phyloP scores from a whole-genome alignment of 2,113 vertebrate genomes.

The Vimba vimba region DNA sequence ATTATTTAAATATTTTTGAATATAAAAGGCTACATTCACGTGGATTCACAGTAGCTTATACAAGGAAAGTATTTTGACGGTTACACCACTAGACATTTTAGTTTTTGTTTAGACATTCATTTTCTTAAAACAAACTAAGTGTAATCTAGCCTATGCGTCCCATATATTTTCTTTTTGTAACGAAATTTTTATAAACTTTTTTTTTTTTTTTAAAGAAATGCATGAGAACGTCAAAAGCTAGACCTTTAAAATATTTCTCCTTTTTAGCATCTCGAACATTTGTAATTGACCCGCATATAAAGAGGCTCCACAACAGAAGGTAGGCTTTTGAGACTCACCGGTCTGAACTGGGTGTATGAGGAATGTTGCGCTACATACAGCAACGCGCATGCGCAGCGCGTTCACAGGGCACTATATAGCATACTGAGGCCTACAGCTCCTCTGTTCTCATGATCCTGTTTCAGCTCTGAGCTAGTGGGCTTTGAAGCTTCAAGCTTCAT shows the following conservation, averaged over 20 bases:
- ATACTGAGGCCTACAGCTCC: conserved; percentile 47
- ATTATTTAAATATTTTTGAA: background rate
- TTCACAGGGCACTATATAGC: conserved; percentile 36
- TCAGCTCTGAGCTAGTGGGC: conserved; percentile 23
- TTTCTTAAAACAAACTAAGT: too few relatives aligned
- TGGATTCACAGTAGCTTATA: background rate
- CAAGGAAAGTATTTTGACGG: background rate
- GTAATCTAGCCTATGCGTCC: too few relatives aligned
- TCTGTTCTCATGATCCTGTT: conserved; percentile 28
- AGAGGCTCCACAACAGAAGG: background rate
- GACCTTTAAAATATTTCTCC: background rate
- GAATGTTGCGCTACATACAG: conserved; percentile 28
- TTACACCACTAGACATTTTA: background rate
- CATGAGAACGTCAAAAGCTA: background rate
- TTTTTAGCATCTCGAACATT: background rate
- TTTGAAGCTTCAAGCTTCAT: conserved; percentile 17
- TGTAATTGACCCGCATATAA: background rate
- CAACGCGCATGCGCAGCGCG: conserved; percentile 53
- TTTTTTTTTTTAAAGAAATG: background rate
- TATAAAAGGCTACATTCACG: background rate
- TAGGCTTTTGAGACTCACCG: background rate
- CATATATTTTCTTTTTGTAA: too few relatives aligned
- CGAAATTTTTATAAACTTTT: too few relatives aligned
- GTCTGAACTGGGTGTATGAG: conserved; percentile 26
- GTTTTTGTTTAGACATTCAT: background rate